These are phyloP conservation scores for Tetragnatha montana DNA, from an alignment of 2,888 invertebrate genomes.

Conservation along the genomic window DNA sequence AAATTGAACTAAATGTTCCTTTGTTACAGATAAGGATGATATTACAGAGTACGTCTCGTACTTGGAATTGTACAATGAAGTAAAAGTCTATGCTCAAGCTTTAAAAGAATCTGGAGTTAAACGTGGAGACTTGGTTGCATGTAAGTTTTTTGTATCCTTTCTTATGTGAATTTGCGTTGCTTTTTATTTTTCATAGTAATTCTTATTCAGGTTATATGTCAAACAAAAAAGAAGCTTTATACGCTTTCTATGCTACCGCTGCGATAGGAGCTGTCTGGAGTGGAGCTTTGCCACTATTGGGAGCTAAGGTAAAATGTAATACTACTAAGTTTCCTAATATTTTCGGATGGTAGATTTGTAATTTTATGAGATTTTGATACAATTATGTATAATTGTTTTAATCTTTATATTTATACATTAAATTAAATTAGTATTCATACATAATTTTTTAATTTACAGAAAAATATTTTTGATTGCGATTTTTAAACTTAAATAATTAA, in stretches of 20 bases:
- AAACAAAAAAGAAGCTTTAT: conserved; percentile 78
- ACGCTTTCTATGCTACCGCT: conserved; percentile 79
- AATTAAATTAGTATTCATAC: no score
- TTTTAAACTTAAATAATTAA: no score
- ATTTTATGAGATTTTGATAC: no score
- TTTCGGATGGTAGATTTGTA: no score
- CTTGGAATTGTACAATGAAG: conserved; percentile 81
- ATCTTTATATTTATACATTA: no score
- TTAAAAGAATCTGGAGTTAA: conserved; percentile 79
- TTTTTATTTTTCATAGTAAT: neutral
- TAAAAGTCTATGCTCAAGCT: conserved; percentile 86
- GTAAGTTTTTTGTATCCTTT: neutral
- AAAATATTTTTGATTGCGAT: no score
- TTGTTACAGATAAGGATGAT: conserved; percentile 40
- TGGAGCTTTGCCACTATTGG: conserved; percentile 79
- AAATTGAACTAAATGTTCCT: neutral
- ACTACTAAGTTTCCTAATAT: no score
- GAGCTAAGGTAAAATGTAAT: conserved; percentile 76
- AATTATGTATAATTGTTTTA: no score
- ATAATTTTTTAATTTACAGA: no score
- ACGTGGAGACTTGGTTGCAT: conserved; percentile 43
- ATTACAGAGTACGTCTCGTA: conserved; percentile 35
- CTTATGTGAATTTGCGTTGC: neutral
- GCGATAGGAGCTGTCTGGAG: conserved; percentile 80
- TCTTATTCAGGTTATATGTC: conserved; percentile 77